Evolutionary conservation across 2,113 vertebrate genomes (phyloP).

Genomic region (Ailuropoda melanoleuca): DNA sequence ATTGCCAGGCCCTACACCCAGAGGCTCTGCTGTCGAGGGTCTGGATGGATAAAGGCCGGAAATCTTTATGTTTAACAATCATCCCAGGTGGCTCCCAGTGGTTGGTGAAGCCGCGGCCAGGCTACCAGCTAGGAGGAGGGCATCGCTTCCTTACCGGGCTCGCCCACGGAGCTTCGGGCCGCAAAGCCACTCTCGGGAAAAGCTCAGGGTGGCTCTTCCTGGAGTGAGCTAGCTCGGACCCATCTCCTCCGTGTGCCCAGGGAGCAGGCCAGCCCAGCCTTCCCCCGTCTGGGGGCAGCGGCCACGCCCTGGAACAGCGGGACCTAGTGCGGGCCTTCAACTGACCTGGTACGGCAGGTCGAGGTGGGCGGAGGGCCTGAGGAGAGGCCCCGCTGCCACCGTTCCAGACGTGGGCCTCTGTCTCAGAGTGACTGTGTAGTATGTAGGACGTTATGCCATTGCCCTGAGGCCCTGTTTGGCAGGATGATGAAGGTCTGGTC

Average conservation of each 20-base stretch:
- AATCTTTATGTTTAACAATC: constrained; percentile 80
- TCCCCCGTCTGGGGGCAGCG: background rate
- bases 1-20: constrained; percentile 72
- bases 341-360: background rate
- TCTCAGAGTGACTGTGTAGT: background rate
- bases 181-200: background rate
- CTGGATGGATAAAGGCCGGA: constrained; percentile 76
- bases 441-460: background rate
- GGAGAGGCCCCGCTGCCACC: background rate
- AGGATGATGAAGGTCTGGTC: background rate
- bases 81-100: constrained; percentile 70
- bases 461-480: background rate
- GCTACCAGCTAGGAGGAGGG: background rate
- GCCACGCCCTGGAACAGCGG: fast-evolving
- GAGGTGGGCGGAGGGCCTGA: background rate
- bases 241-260: background rate
- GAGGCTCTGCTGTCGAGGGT: constrained; percentile 70
- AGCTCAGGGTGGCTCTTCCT: background rate
- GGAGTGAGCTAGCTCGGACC: background rate
- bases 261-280: background rate
- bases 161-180: background rate
- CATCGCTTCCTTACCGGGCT: background rate
- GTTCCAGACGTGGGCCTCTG: background rate
- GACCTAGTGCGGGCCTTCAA: background rate
- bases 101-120: background rate